These are phyloP conservation scores for Holcopasites calliopsidis DNA, from an alignment of 1,140 invertebrate species.

Conservation along the genomic window DNA sequence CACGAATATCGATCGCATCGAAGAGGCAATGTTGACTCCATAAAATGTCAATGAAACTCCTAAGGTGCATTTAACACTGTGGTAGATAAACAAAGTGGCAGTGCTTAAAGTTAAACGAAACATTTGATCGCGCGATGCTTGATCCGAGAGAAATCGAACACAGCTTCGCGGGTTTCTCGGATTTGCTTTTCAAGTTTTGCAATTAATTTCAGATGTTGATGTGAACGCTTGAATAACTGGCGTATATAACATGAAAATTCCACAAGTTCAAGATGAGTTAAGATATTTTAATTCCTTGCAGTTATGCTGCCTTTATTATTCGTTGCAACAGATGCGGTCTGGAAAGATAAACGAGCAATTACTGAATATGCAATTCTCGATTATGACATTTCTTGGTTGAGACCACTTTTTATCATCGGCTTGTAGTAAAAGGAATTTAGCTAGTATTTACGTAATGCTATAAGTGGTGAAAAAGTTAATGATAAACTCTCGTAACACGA, in stretches of 20 bases:
- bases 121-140: background rate
- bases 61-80: background rate
- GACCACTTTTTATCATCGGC: background rate
- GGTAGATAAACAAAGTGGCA: background rate
- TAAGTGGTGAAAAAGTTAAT: too few species aligned
- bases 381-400: background rate
- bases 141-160: background rate
- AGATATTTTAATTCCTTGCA: background rate
- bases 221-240: background rate
- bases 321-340: background rate
- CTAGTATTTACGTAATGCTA: background rate
- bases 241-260: too few species aligned
- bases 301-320: background rate
- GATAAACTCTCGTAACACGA: too few species aligned
- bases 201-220: too few species aligned
- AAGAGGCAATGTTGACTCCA: background rate
- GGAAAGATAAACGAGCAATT: constrained; percentile 2
- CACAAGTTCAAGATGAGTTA: background rate
- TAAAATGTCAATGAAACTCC: background rate
- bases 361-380: background rate
- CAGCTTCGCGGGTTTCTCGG: too few species aligned
- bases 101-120: background rate
- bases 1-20: background rate
- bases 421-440: background rate
- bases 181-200: background rate